phyloP scores from a whole-genome alignment of 2,797 vertebrate species.

The Centropyge bicolor region DNA sequence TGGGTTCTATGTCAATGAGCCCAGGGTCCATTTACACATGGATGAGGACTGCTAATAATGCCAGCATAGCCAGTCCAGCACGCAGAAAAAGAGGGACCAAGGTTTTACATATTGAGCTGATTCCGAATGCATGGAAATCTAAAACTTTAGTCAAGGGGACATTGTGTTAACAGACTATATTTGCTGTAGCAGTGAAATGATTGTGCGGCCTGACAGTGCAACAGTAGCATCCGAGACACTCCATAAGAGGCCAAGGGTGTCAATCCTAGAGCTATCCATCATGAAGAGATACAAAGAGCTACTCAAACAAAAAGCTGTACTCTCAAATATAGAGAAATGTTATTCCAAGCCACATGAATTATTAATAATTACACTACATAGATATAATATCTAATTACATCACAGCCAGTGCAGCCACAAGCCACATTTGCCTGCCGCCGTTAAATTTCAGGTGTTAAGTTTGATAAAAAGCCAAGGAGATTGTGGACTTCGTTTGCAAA shows the following conservation, averaged over 20 bases:
- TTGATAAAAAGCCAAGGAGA: conserved; percentile 32
- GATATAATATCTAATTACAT: conserved; percentile 30
- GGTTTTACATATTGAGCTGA: conserved; percentile 59
- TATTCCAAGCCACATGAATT: conserved; percentile 44
- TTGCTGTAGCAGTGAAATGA: conserved; percentile 31
- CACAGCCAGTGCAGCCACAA: conserved; percentile 18
- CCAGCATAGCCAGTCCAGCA: conserved; percentile 54
- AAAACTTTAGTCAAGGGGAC: conserved; percentile 42
- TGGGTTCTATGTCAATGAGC: conserved; percentile 70
- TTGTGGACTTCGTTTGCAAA: conserved; percentile 38
- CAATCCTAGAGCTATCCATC: conserved; percentile 6
- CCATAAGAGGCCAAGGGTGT: conserved; percentile 30
- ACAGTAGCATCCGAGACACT: conserved; percentile 20
- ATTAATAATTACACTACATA: conserved; percentile 41
- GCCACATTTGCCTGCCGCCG: conserved; percentile 30
- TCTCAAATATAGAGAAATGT: conserved; percentile 34
- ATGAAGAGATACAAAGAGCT: conserved; percentile 44
- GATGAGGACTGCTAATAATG: conserved; percentile 71
- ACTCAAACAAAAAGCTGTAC: conserved; percentile 47
- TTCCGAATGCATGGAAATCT: conserved; percentile 67
- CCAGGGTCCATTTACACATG: conserved; percentile 75
- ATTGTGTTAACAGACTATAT: conserved; percentile 35
- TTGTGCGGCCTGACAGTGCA: conserved; percentile 17
- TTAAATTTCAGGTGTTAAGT: conserved; percentile 35
- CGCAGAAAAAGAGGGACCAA: conserved; percentile 37